phyloP scores from a whole-genome alignment of 1,140 invertebrate species.

The Aphaenogaster floridana region DNA sequence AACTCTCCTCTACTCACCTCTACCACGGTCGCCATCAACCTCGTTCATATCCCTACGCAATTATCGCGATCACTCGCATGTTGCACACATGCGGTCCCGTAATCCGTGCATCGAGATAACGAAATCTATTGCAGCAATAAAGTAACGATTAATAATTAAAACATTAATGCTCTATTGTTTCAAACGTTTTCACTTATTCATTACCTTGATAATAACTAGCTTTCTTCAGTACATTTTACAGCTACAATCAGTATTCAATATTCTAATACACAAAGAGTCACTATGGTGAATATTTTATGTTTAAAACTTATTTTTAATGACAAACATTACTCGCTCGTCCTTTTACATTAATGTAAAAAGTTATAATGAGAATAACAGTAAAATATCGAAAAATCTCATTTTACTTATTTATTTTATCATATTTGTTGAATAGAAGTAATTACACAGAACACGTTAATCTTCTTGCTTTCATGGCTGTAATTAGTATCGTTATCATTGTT shows the following conservation, averaged over 20 bases:
- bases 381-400: conserved; percentile 6
- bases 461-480: neutral
- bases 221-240: neutral
- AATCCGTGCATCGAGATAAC: neutral
- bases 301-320: neutral
- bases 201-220: neutral
- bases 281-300: neutral
- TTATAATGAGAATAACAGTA: neutral
- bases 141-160: neutral
- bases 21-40: conserved; percentile 17
- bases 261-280: too few species aligned
- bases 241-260: neutral
- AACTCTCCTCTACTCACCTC: conserved; percentile 31
- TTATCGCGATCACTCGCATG: conserved; percentile 30
- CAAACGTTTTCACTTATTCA: neutral
- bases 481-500: conserved; percentile 7
- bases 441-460: neutral
- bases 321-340: neutral
- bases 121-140: neutral
- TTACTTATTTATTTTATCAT: neutral
- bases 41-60: conserved; percentile 46
- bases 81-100: neutral
- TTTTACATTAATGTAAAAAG: neutral
- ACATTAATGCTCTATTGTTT: neutral
- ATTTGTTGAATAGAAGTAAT: conserved; percentile 1